Evolutionary conservation across 2,113 vertebrate genomes (phyloP), one percentile per base, ranked within the genome.

Genomic region (Colaptes auratus): DNA sequence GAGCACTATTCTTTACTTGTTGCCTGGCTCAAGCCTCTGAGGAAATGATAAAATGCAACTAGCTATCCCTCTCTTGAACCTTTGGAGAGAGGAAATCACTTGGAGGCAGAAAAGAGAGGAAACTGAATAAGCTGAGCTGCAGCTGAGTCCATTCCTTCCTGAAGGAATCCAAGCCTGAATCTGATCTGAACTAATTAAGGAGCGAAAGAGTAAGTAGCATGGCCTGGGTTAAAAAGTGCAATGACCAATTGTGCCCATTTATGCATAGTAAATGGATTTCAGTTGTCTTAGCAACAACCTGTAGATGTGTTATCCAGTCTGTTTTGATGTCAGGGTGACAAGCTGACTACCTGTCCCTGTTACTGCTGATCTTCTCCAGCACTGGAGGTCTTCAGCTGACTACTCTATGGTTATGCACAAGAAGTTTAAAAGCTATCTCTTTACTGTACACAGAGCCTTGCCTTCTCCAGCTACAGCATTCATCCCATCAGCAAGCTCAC

Each of bases 211-310:
- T 69, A 90, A 75, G 66, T 79, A 73, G 27, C 15, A 50, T 78
- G 86, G 44, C 69, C 76, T 36, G 20, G 28, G 36, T 92, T 90
- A 91, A 55, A 81, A 86, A 92, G 65, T 78, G 61, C 58, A 84
- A 63, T 0, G 6, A 74, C 58, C 8, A 91, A 91, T 50, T 59
- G n/a, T 88, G 73, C 50, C 58, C 35, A 59, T 75, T 83, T 94
- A 65, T 90, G 65, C 77, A 76, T 83, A 81, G 48, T 35, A 86
- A 92, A 52, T 76, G 8, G 33, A 8, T 82, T 92, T 95, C 83
- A 91, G 75, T 95, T 95, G 76, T 90, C 93, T 69, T 95, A 86
- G 90, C 82, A 93, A 95, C 91, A 89, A 72, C 85, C 58, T 83
- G 73, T 48, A 71, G 73, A 91, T 78, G 56, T 78, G 73, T 30